Evolutionary conservation across 2,888 invertebrate species (phyloP).

Genomic region (Gisinianus flammeolus): DNA sequence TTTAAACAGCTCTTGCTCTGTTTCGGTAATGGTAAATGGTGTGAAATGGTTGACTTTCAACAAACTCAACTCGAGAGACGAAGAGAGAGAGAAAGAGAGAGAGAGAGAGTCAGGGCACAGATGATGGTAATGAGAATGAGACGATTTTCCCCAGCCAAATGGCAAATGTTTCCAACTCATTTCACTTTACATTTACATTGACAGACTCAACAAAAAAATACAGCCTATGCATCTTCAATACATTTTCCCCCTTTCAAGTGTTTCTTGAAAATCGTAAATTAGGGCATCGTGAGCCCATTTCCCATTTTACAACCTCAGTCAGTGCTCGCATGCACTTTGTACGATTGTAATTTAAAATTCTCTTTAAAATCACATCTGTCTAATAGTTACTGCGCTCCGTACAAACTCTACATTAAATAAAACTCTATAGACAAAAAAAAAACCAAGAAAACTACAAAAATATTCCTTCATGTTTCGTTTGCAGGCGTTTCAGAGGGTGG

Average conservation of each 20-base stretch:
- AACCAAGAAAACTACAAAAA: too few relatives aligned
- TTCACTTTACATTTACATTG: background rate
- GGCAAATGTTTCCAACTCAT: background rate
- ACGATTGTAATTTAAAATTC: background rate
- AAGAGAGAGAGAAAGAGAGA: too few relatives aligned
- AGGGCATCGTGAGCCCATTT: background rate
- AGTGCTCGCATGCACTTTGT: background rate
- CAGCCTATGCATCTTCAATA: background rate
- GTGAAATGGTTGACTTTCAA: background rate
- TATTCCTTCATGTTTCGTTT: too few relatives aligned
- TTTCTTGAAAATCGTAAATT: slow-evolving; percentile 5
- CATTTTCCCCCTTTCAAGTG: background rate
- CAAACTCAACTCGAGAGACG: too few relatives aligned
- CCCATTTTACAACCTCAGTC: background rate
- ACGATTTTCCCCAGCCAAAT: background rate
- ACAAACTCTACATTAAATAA: background rate
- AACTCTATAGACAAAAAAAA: too few relatives aligned
- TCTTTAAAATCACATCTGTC: background rate
- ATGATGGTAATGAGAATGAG: background rate
- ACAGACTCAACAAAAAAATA: background rate
- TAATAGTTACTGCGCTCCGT: background rate
- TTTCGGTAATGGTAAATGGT: background rate
- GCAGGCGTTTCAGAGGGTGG: too few relatives aligned
- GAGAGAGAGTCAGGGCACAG: too few relatives aligned
- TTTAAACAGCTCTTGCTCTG: background rate